phyloP scores from a whole-genome alignment of 2,888 invertebrate genomes.

The Agrochola lychnidis region DNA sequence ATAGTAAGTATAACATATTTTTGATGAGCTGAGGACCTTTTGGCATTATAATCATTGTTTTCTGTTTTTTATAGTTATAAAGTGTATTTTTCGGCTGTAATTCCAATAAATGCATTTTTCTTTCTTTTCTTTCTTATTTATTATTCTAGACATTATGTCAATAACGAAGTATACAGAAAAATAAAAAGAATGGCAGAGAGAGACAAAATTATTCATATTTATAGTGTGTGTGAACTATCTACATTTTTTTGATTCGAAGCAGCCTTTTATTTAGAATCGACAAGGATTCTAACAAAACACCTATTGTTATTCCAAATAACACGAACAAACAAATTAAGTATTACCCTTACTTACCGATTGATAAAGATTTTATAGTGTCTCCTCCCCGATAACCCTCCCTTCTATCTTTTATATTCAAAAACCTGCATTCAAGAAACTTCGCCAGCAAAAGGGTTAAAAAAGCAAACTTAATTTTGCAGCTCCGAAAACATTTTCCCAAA shows the following conservation, averaged over 20 bases:
- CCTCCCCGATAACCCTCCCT: constrained; percentile 44
- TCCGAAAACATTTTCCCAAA: constrained; percentile 34
- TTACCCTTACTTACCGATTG: constrained; percentile 49
- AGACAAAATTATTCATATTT: background rate
- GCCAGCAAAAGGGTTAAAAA: constrained; percentile 60
- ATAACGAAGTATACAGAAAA: no score
- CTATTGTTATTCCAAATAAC: constrained; percentile 30
- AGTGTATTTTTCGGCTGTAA: no score
- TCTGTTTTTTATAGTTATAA: no score
- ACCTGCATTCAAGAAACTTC: constrained; percentile 65
- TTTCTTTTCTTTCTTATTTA: no score
- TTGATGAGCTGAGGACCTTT: no score
- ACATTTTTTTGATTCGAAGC: background rate
- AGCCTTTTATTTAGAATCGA: background rate
- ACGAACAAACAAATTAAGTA: constrained; percentile 54
- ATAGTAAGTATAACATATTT: background rate
- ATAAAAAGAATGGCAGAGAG: no score
- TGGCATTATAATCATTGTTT: no score
- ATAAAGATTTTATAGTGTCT: constrained; percentile 57
- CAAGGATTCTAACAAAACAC: constrained; percentile 2
- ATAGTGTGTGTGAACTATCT: no score
- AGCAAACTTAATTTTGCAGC: constrained; percentile 51
- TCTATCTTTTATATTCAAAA: constrained; percentile 62
- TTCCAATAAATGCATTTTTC: no score
- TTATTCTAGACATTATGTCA: no score